These are phyloP conservation scores for Nansenia antarctica DNA, from an alignment of 2,113 vertebrate species.

Conservation along the genomic window DNA sequence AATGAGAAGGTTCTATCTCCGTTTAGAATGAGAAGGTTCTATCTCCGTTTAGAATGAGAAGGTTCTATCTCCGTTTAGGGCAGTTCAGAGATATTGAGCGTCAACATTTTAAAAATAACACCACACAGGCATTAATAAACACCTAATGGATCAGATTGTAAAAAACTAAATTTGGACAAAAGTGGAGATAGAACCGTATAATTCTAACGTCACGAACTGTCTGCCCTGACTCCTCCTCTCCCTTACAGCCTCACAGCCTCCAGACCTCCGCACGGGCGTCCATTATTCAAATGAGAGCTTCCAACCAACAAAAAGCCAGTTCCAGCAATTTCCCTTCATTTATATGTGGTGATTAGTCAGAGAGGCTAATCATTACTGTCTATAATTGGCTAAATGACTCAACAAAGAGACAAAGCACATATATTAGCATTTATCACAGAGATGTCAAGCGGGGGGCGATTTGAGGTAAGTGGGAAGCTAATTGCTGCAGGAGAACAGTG, in stretches of 20 bases:
- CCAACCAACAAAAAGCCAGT: slow-evolving; percentile 75
- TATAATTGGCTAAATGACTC: slow-evolving; percentile 73
- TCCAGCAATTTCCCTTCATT: slow-evolving; percentile 53
- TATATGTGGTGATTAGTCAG: slow-evolving; percentile 62
- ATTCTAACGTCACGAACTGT: too few species aligned
- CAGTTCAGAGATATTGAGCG: too few species aligned
- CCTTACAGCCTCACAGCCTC: slow-evolving; percentile 41
- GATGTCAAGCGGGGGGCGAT: slow-evolving; percentile 45
- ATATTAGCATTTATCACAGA: slow-evolving; percentile 57
- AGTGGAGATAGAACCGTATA: too few species aligned
- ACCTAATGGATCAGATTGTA: too few species aligned
- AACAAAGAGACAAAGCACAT: slow-evolving; percentile 64
- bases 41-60: too few species aligned
- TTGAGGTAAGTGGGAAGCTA: slow-evolving; percentile 43
- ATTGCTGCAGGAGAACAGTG: slow-evolving; percentile 35
- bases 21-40: too few species aligned
- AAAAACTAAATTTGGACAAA: too few species aligned
- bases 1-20: too few species aligned
- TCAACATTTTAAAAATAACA: too few species aligned
- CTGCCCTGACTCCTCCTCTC: slow-evolving; percentile 24
- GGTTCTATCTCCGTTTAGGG: too few species aligned
- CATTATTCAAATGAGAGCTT: slow-evolving; percentile 71
- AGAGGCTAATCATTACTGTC: slow-evolving; percentile 68
- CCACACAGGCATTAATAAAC: too few species aligned
- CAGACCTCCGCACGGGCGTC: slow-evolving; percentile 50